phyloP scores from a whole-genome alignment of 2,888 invertebrate species.

The Megamerina dolium region DNA sequence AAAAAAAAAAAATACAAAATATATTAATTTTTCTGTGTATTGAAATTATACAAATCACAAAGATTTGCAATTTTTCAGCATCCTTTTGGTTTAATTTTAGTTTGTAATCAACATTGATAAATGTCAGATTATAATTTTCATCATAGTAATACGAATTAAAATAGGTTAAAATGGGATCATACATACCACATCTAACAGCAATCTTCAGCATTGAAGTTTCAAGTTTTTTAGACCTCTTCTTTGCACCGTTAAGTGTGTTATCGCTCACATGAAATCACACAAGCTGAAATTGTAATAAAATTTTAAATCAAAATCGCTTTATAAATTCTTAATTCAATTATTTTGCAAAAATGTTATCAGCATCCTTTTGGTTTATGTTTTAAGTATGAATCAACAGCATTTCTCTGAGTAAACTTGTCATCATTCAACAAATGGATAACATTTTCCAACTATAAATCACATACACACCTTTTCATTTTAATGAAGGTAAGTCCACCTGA shows the following conservation, averaged over 20 bases:
- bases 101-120: slow-evolving; percentile 10
- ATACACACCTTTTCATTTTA: background rate
- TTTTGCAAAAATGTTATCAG: slow-evolving; percentile 8
- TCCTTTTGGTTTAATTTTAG: slow-evolving; percentile 17
- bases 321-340: too few species aligned
- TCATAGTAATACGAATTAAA: slow-evolving; percentile 2
- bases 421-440: slow-evolving; percentile 2
- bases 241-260: background rate
- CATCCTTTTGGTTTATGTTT: slow-evolving; percentile 20
- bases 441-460: background rate
- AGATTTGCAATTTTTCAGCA: slow-evolving; percentile 14
- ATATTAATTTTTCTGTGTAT: too few species aligned
- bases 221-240: too few species aligned
- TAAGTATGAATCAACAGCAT: slow-evolving; percentile 17
- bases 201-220: too few species aligned
- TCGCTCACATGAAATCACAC: background rate
- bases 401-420: slow-evolving; percentile 17
- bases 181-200: too few species aligned
- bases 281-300: background rate
- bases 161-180: too few species aligned
- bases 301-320: too few species aligned
- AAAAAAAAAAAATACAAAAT: too few species aligned
- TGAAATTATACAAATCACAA: too few species aligned
- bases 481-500: too few species aligned
- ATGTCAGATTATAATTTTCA: slow-evolving; percentile 11